phyloP scores from a whole-genome alignment of 2,113 vertebrate genomes.

The Amphiprion percula region DNA sequence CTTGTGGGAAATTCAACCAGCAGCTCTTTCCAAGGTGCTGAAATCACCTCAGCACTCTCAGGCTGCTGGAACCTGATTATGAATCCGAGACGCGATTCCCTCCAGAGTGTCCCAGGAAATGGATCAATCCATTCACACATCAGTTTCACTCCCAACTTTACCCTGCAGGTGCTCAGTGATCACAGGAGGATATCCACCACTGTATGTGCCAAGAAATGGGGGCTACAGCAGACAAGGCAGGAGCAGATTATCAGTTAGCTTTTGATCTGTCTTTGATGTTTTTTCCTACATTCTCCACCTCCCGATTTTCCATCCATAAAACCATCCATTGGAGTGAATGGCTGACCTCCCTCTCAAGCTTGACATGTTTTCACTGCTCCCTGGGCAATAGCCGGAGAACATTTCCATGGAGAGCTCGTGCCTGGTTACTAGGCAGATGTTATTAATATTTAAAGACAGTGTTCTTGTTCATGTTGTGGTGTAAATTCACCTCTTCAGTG shows the following conservation, averaged over 20 bases:
- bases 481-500: constrained; percentile 64
- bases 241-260: constrained; percentile 41
- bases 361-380: constrained; percentile 23
- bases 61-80: constrained; percentile 30
- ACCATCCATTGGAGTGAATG: constrained; percentile 30
- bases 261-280: constrained; percentile 56
- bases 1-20: constrained; percentile 28
- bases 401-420: constrained; percentile 30
- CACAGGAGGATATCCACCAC: constrained; percentile 37
- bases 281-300: background rate
- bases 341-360: constrained; percentile 56
- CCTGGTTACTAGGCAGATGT: constrained; percentile 81
- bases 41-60: constrained; percentile 26
- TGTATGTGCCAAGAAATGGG: constrained; percentile 9
- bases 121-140: constrained; percentile 33
- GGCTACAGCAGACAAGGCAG: background rate
- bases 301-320: constrained; percentile 30
- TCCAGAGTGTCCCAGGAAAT: constrained; percentile 16
- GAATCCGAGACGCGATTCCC: constrained; percentile 20
- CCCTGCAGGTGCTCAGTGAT: constrained; percentile 43
- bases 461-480: constrained; percentile 62
- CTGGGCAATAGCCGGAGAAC: constrained; percentile 5
- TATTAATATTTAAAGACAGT: constrained; percentile 83
- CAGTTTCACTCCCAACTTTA: constrained; percentile 21
- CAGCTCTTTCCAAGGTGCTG: constrained; percentile 18